These are phyloP conservation scores for Leptosomus discolor DNA, from an alignment of 2,113 vertebrate species.

Conservation along the genomic window DNA sequence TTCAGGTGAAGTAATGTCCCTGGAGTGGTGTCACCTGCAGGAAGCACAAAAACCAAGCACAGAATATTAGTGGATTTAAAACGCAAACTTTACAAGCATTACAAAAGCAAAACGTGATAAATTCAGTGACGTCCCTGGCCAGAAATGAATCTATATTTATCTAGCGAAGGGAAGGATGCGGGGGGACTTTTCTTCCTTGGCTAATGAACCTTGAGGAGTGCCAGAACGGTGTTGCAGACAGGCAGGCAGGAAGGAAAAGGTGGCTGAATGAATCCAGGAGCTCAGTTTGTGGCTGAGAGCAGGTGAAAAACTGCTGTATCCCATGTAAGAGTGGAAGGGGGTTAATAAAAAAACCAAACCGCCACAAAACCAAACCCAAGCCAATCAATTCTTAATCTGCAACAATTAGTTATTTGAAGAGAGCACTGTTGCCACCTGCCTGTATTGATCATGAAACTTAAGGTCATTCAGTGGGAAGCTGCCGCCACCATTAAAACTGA, in stretches of 20 bases:
- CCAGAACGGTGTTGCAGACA: background rate
- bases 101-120: background rate
- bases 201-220: background rate
- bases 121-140: background rate
- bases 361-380: background rate
- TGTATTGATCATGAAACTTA: slow-evolving; percentile 44
- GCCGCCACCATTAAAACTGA: background rate
- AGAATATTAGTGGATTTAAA: background rate
- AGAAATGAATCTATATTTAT: background rate
- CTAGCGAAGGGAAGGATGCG: background rate
- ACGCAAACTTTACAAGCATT: background rate
- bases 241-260: background rate
- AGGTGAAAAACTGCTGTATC: slow-evolving; percentile 1
- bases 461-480: slow-evolving; percentile 14
- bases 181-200: background rate
- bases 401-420: slow-evolving; percentile 51
- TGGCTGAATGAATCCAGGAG: background rate
- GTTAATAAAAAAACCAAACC: background rate
- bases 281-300: background rate
- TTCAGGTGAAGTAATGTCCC: background rate
- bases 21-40: slow-evolving; percentile 39
- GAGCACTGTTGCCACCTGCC: slow-evolving; percentile 42
- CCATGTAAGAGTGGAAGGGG: background rate
- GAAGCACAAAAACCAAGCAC: background rate
- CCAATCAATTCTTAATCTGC: slow-evolving; percentile 52